Evolutionary conservation across 2,888 invertebrate genomes (phyloP), one percentile per base, ranked within the genome.

Genomic region (Melikaiella ostensackeni): DNA sequence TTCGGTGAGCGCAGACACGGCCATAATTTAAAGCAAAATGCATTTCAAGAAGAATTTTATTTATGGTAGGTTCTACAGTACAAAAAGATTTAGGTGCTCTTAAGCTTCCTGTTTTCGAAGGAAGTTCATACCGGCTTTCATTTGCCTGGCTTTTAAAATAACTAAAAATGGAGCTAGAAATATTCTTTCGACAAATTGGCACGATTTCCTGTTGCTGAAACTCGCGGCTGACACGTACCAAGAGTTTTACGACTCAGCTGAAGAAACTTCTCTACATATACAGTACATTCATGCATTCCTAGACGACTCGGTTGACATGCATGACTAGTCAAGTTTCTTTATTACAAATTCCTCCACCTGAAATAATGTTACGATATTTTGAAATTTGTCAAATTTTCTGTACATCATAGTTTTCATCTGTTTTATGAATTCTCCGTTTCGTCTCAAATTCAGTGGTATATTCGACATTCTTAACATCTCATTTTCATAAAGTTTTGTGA

Each of bases 191-290:
- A 42, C 64, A 35, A 63, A 35, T 63, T 35, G 33, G n/a, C 63
- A 63, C 63, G 35, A 35, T 63, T 63, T 38, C 35, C 33, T 64
- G 64, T 42, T 42, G 38, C 64, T 64, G 21, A 42, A 64, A 42
- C 27, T 24, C 38, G 13, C 24, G 21, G 24, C 13, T 42, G 64
- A 42, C 38, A 64, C 64, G 38, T 64, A 64, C 13, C 21, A 64
- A 64, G 42, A 13, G 64, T 64, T 64, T 64, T 64, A 64, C 35
- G 64, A 64, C 64, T 64, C 2, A 16, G 42, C 21, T 27, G 64
- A 64, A 42, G 27, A 64, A 64, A 42, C 38, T 64, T 24, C 21
- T 42, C 38, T 24, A 8, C 42, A 64, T 42, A 64, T 64, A 2
- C 24, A 64, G 24, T 42, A 64, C 35, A 64, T 64, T 64, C 38